Evolutionary conservation across 2,888 invertebrate species (phyloP).

Genomic region (Thyatira batis): DNA sequence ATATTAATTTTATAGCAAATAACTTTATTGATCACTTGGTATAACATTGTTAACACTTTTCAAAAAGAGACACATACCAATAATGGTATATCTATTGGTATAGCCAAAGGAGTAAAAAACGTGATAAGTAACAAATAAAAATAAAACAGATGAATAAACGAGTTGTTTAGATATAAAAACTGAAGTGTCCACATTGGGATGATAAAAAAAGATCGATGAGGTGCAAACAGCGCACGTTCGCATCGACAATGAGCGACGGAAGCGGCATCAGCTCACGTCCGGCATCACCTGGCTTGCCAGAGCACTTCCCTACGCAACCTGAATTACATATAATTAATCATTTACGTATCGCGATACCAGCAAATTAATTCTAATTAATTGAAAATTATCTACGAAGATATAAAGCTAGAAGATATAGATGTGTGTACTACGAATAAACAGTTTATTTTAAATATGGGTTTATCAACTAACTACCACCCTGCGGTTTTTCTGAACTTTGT

Average conservation of each 20-base stretch:
- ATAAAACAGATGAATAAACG: not conserved
- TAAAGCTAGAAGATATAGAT: too few relatives aligned
- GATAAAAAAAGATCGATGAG: slow-evolving; percentile 8
- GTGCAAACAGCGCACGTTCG: slow-evolving; percentile 37
- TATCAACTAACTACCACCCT: too few relatives aligned
- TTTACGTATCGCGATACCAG: not conserved
- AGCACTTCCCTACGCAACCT: slow-evolving; percentile 43
- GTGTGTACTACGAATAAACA: not conserved
- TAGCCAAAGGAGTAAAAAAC: too few relatives aligned
- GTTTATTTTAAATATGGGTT: not conserved
- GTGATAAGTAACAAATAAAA: not conserved
- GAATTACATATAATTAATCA: slow-evolving; percentile 26
- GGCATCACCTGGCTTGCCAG: slow-evolving; percentile 44
- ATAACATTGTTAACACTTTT: too few relatives aligned
- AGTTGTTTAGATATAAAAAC: not conserved
- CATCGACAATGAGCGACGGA: slow-evolving; percentile 54
- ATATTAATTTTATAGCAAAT: too few relatives aligned
- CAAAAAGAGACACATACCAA: too few relatives aligned
- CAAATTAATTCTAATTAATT: not conserved
- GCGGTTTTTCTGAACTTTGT: too few relatives aligned
- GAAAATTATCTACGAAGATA: not conserved
- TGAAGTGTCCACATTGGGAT: not conserved
- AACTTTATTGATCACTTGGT: too few relatives aligned
- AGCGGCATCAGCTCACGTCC: slow-evolving; percentile 34
- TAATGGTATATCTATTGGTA: too few relatives aligned